Evolutionary conservation across 2,888 invertebrate species (phyloP), one percentile per base, ranked within the genome.

Genomic region (Callinectes sapidus): DNA sequence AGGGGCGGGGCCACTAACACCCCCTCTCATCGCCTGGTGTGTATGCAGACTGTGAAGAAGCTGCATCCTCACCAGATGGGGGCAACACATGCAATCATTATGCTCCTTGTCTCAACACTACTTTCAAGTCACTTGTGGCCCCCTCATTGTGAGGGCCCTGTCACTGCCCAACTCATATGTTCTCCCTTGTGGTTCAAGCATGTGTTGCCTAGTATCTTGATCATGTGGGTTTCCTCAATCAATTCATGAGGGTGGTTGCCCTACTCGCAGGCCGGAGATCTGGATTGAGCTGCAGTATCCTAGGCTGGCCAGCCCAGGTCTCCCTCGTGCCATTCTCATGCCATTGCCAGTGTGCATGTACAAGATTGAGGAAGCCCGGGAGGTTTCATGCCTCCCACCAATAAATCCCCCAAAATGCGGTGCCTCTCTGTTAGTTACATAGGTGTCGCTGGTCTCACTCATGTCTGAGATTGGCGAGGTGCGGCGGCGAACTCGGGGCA

Each of bases 391-490:
- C 87, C 77, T 90, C 92, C 81, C 92, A 91, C 86, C 77, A 92
- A 91, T 91, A 93, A 91, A 93, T 86, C 88, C 93, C 93, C 92
- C 92, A 93, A 93, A 93, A 93, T 93, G 93, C 93, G 93, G 93
- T 93, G 91, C 93, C 93, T 93, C 93, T 93, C 93, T 93, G 91
- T 91, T 93, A 93, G 93, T 93, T 89, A 93, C 93, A 93, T 93
- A 93, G 93, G 93, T 93, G 91, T 93, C 91, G 93, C 93, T 89
- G 91, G 89, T 93, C 93, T 91, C 89, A 89, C 93, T 91, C 93
- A 89, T 91, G 92, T 91, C 92, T 92, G 93, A 93, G 93, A 93
- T 93, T 93, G 93, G 93, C 93, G 91, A 71, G 93, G 93, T 89
- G 93, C 89, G 93, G 91, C 91, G 71, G 93, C 91, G 91, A 87